phyloP scores from a whole-genome alignment of 2,888 invertebrate genomes.

The Lottia scabra region DNA sequence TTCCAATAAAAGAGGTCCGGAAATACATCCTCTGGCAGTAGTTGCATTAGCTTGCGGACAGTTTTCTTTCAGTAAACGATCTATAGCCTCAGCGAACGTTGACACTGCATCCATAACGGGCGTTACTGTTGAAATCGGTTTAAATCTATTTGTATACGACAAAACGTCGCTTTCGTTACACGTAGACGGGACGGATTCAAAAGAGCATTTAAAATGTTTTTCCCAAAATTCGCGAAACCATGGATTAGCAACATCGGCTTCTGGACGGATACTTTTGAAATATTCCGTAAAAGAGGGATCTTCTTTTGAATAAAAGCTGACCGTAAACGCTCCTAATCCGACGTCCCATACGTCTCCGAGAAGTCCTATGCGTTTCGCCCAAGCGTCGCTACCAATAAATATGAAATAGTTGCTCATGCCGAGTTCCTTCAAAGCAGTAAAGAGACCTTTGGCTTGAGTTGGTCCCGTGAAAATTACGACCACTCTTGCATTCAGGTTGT shows the following conservation, averaged over 20 bases:
- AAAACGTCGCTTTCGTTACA: slow-evolving; percentile 11
- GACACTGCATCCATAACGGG: slow-evolving; percentile 47
- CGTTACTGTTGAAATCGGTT: slow-evolving; percentile 14
- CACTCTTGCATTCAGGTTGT: slow-evolving; percentile 34
- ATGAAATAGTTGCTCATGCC: slow-evolving; percentile 39
- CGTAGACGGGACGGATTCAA: slow-evolving; percentile 16
- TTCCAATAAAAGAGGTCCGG: slow-evolving; percentile 17
- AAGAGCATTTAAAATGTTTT: slow-evolving; percentile 42
- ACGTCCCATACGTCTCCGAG: slow-evolving; percentile 36
- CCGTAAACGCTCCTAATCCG: slow-evolving; percentile 42
- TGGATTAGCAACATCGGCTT: slow-evolving; percentile 36
- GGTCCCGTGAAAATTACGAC: slow-evolving; percentile 51
- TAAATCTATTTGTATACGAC: slow-evolving; percentile 8
- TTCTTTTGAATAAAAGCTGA: slow-evolving; percentile 25
- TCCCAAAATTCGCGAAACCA: slow-evolving; percentile 59
- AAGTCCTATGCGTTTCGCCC: slow-evolving; percentile 34
- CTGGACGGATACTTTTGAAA: slow-evolving; percentile 41
- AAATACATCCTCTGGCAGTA: slow-evolving; percentile 15
- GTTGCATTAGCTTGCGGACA: slow-evolving; percentile 29
- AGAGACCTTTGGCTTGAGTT: slow-evolving; percentile 34
- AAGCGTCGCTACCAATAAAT: slow-evolving; percentile 56
- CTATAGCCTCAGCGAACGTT: slow-evolving; percentile 47
- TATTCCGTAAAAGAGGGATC: slow-evolving; percentile 42
- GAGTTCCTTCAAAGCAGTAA: slow-evolving; percentile 32
- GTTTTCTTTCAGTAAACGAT: slow-evolving; percentile 33